These are phyloP conservation scores for Lipotes vexillifer DNA, from an alignment of 2,113 vertebrate genomes.

Conservation along the genomic window DNA sequence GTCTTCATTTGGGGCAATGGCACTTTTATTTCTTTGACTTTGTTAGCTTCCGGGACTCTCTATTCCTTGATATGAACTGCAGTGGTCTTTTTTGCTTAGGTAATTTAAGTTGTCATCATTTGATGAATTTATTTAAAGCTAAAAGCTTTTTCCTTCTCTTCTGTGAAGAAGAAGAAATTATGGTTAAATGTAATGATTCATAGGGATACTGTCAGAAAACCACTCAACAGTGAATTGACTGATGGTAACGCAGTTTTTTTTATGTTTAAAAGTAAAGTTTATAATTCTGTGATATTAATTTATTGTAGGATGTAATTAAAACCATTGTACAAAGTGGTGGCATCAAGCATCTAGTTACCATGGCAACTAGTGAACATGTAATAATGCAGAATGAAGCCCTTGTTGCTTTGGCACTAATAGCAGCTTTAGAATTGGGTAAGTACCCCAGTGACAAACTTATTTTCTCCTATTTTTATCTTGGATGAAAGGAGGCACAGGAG, in stretches of 20 bases:
- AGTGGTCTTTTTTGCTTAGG: slow-evolving; percentile 29
- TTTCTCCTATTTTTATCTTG: slow-evolving; percentile 30
- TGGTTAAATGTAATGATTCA: slow-evolving; percentile 50
- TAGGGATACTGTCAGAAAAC: slow-evolving; percentile 23
- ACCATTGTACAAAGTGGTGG: slow-evolving; percentile 94
- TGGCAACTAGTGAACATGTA: slow-evolving; percentile 98
- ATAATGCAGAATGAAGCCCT: slow-evolving; percentile 99
- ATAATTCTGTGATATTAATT: slow-evolving; percentile 58
- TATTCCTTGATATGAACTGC: background rate
- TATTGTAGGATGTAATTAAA: slow-evolving; percentile 92
- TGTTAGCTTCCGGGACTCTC: background rate
- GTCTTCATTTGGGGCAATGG: background rate
- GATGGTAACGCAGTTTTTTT: slow-evolving; percentile 31
- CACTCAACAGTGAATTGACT: slow-evolving; percentile 40
- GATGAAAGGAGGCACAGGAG: background rate
- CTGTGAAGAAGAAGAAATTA: background rate
- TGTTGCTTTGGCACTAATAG: slow-evolving; percentile 96
- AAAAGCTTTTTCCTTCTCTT: slow-evolving; percentile 45
- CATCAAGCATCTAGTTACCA: slow-evolving; percentile 95
- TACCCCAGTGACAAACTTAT: slow-evolving; percentile 60
- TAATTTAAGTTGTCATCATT: slow-evolving; percentile 58
- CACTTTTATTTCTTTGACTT: background rate
- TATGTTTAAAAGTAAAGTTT: slow-evolving; percentile 38
- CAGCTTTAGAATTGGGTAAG: slow-evolving; percentile 94
- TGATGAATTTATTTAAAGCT: slow-evolving; percentile 60